Percentiles rank a stretch among this genome's conserved stretches.
These are phyloP conservation scores for Sphaeridia pumilis DNA, from an alignment of 2,888 invertebrate species.

Conservation along the genomic window DNA sequence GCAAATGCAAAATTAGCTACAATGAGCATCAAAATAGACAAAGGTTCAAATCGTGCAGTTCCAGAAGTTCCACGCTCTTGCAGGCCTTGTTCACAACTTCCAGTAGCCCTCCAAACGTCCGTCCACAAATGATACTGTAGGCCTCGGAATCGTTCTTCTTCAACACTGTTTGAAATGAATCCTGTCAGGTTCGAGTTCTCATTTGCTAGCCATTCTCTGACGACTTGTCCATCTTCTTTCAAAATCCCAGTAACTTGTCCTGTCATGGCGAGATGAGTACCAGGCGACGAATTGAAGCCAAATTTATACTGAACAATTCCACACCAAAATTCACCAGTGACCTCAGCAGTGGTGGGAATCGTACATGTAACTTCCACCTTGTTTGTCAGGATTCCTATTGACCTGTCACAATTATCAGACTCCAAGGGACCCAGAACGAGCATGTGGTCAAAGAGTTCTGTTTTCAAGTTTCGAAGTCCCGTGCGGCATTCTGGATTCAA, in stretches of 20 bases:
- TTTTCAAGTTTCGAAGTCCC: not conserved
- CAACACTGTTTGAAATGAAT: not conserved
- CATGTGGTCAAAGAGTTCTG: not conserved
- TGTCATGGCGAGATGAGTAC: not conserved
- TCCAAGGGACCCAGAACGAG: not conserved
- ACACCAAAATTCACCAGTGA: not conserved
- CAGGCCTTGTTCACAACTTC: not conserved
- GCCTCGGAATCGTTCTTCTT: not conserved
- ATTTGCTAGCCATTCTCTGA: not conserved
- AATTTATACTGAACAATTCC: not conserved
- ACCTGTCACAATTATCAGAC: not conserved
- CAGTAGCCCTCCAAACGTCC: not conserved
- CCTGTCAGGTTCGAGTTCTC: not conserved
- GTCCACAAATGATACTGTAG: not conserved
- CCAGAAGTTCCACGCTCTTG: no score
- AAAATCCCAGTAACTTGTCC: not conserved
- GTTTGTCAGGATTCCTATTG: not conserved
- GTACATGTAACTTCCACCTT: not conserved
- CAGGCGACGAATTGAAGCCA: not conserved
- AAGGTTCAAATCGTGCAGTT: no score
- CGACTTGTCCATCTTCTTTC: not conserved
- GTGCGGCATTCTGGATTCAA: not conserved
- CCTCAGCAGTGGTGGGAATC: not conserved
- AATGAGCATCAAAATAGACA: no score
- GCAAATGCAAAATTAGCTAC: no score